Base-by-base conservation (phyloP, 2,888 invertebrate species). In the Drosophila pseudotalamancana region DNA sequence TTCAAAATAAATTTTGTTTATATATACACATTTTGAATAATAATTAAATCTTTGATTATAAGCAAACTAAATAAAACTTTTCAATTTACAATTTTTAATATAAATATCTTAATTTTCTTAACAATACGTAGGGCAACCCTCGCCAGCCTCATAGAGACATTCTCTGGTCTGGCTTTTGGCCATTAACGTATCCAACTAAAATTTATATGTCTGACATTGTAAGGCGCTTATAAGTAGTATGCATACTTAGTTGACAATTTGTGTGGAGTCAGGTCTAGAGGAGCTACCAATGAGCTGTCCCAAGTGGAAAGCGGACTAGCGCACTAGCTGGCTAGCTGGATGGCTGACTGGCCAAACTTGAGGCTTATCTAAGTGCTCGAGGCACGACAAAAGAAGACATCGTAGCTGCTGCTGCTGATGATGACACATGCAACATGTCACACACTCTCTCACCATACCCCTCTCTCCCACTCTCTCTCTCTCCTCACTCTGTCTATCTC, bases 191-290 rank as follows among this genome's bases (percentile, higher is more conserved):
- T 43, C 39, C 59, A 51, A 60, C 61, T 48, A 73, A 77, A 87
- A 81, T 87, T 77, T 84, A 87, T 80, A 84, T 81, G 77, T 67
- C 40, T 80, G 62, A 49, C 71, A 64, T 55, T 70, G 76, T 87
- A 87, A 79, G 73, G 61, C 43, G 81, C 84, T 79, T 87, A 87
- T 48, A 63, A 79, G 61, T 70, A 62, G 61, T 55, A 83, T 78
- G 74, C 74, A 77, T 73, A 75, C 75, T 74, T 54, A 82, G 83
- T 67, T 72, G 83, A 85, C 88, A 85, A 82, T 85, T 85, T 87
- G 75, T 87, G 75, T 82, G 63, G 66, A 55, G 39, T 18, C 59
- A 23, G 31, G 35, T 40, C 62, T 18, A 43, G 29, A 48, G 43
- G 43, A 39, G 27, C 54, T 29, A 50, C 12, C 19, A 40, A 23